Evolutionary conservation across 2,797 vertebrate species (phyloP), one percentile per base, ranked within the genome.

Genomic region (Momotus momota): DNA sequence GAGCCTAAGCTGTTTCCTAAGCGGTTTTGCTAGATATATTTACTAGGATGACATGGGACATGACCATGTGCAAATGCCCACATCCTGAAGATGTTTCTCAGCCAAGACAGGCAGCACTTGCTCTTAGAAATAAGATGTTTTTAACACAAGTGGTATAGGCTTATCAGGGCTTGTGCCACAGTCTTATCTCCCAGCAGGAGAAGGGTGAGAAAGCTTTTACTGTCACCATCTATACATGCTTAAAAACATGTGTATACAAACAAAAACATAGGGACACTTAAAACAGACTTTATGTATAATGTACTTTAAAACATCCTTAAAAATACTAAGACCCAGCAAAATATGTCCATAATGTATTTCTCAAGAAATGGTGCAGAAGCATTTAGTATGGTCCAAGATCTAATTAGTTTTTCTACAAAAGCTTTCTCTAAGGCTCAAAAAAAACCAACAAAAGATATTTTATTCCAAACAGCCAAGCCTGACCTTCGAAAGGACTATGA

Each of bases 21-120:
- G 14, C 14, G 7, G 31, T 6, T 48, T 70, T 61, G 35, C 41
- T 82, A 41, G 40, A 64, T 64, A 70, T 2, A 14, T 38, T 73
- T 74, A 18, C 55, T 40, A 23, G 64, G 62, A 48, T 46, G 55
- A 67, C 40, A 74, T 10, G 29, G 48, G 49, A 89, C 13, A 17
- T 45, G 45, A 81, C 73, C 29, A 66, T 1, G 14, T 45, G 35
- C 35, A 65, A 58, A 35, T 40, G 12, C 48, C 52, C 90, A 89
- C 71, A 92, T 93, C 78, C 90, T 97, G 79, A 80, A 49, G 73
- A 54, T 43, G n/a, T 48, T 79, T 66, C 71, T 70, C 57, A 71
- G 74, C 18, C 57, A 60, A 73, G 14, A 31, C 67, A 85, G 29
- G 60, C 67, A 91, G 51, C 22, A 5, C 9, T 83, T 41, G 17